These are phyloP conservation scores for Ptyas mucosa DNA, from an alignment of 2,113 vertebrate species.

Conservation along the genomic window DNA sequence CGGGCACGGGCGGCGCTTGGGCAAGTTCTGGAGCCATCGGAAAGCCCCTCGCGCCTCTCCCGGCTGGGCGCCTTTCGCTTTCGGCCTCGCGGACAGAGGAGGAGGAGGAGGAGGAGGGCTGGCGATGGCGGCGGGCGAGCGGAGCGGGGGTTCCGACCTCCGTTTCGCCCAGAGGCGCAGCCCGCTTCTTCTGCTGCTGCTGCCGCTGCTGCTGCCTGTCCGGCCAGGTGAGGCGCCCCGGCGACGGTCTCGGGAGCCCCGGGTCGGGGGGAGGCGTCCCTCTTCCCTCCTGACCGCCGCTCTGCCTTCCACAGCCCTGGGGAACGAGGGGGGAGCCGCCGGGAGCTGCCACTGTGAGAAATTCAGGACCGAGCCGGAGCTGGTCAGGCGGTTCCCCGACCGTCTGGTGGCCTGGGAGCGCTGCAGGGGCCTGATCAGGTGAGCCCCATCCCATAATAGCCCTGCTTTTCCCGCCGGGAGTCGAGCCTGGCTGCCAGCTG, in stretches of 20 bases:
- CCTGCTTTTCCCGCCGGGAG: background rate
- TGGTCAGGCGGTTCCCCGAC: accelerated
- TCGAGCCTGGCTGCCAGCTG: background rate
- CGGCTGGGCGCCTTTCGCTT: background rate
- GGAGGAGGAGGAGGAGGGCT: too few species aligned
- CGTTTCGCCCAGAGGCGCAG: background rate
- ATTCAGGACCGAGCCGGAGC: accelerated
- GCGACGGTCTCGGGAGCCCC: background rate
- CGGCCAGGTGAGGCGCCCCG: background rate
- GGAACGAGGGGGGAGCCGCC: background rate
- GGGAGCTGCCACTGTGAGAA: background rate
- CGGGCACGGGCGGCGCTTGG: too few species aligned
- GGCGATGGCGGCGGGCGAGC: background rate
- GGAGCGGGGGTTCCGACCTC: background rate
- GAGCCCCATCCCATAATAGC: background rate
- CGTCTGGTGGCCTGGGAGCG: background rate
- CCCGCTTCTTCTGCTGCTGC: background rate
- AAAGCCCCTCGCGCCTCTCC: background rate
- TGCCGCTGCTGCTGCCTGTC: too few species aligned
- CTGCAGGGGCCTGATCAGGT: background rate
- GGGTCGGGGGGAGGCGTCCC: background rate
- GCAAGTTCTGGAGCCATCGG: background rate
- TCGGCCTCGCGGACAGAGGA: background rate
- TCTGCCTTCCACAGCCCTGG: background rate
- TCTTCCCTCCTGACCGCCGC: background rate